These are phyloP conservation scores for Enteromius thamalakanensis DNA, from an alignment of 2,797 vertebrate genomes.

Conservation along the genomic window DNA sequence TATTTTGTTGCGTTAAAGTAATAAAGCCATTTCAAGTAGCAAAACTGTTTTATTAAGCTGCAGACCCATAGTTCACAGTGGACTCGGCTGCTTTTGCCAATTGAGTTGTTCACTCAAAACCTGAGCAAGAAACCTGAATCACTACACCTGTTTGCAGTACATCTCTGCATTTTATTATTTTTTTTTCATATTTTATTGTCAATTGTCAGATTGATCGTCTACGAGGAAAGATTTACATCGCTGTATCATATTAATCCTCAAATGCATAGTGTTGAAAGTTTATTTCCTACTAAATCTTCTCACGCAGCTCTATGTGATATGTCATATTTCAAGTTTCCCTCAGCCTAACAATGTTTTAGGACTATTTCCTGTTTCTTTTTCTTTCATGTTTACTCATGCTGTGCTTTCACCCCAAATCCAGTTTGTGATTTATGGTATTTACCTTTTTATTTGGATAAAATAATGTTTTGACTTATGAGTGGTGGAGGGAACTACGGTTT, in stretches of 20 bases:
- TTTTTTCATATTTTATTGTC: neutral
- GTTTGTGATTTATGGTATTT: constrained; percentile 33
- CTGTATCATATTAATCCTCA: constrained; percentile 29
- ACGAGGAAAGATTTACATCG: constrained; percentile 14
- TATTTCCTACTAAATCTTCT: neutral
- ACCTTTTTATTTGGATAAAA: constrained; percentile 7
- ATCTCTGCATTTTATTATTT: constrained; percentile 24
- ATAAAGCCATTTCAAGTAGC: constrained; percentile 38
- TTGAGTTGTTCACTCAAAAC: neutral
- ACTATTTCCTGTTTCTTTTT: neutral
- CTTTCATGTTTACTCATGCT: constrained; percentile 10
- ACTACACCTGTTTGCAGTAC: constrained; percentile 11
- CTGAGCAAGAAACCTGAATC: neutral
- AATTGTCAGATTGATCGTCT: constrained; percentile 6
- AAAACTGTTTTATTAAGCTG: neutral
- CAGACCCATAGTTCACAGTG: neutral
- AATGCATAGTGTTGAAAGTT: constrained; percentile 4
- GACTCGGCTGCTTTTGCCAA: neutral
- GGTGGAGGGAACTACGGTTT: constrained; percentile 42
- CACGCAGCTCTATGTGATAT: neutral
- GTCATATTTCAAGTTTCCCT: constrained; percentile 21
- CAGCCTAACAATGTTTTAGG: constrained; percentile 4
- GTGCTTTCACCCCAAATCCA: constrained; percentile 20
- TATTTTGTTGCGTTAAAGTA: constrained; percentile 29
- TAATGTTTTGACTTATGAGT: constrained; percentile 38